Evolutionary conservation across 1,140 invertebrate genomes (phyloP).

Genomic region (Schmidtea mediterranea): DNA sequence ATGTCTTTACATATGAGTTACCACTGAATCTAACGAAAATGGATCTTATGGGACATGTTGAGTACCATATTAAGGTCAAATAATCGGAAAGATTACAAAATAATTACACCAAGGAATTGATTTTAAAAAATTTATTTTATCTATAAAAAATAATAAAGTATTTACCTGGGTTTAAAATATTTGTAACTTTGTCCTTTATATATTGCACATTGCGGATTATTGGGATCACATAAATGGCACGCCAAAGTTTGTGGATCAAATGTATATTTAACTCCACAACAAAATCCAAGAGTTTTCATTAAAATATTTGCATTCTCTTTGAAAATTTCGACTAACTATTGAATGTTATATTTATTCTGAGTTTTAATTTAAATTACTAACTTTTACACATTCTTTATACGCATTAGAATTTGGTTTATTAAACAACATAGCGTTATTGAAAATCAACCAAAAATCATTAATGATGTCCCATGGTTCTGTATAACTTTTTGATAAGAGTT

Average conservation of each 20-base stretch:
- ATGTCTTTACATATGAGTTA: no score
- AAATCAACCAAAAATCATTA: conserved; percentile 98
- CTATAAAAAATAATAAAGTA: no score
- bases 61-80: no score
- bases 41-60: no score
- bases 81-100: no score
- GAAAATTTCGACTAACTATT: conserved; percentile 3
- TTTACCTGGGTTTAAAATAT: no score
- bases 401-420: conserved; percentile 33
- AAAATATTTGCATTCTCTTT: conserved; percentile 88
- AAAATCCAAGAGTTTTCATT: conserved; percentile 90
- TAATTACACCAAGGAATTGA: no score
- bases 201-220: conserved; percentile 84
- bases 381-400: neutral
- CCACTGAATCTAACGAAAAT: no score
- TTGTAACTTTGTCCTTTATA: no score
- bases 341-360: no score
- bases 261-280: conserved; percentile 87
- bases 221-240: conserved; percentile 84
- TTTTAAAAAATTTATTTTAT: no score
- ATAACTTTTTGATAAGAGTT: conserved; percentile 72
- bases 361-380: neutral
- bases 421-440: conserved; percentile 97
- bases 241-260: conserved; percentile 95
- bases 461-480: conserved; percentile 95